Conservation (phyloP, 2,797 vertebrate species). For the Malurus leucopterus region DNA sequence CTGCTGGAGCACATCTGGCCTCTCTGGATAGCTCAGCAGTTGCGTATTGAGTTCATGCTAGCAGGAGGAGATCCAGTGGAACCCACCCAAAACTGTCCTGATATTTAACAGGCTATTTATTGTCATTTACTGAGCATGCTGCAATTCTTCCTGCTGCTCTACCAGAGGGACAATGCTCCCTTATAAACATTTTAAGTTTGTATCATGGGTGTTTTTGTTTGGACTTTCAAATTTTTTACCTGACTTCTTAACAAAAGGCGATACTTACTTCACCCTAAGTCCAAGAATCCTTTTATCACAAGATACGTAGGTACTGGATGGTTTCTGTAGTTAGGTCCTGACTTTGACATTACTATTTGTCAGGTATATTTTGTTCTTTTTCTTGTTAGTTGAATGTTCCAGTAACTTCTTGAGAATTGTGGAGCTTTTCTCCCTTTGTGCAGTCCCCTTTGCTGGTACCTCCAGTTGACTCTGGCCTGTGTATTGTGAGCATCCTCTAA, state of each 20-base stretch:
- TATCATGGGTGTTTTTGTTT: background rate
- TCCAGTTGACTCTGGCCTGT: background rate
- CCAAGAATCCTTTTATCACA: background rate
- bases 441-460: fast-evolving
- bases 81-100: background rate
- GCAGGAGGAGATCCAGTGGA: background rate
- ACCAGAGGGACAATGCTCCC: background rate
- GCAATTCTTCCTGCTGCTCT: background rate
- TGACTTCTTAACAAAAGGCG: background rate
- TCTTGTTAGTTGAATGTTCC: background rate
- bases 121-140: background rate
- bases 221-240: background rate
- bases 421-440: background rate
- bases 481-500: background rate
- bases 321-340: background rate
- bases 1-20: background rate
- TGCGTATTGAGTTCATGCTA: background rate
- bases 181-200: background rate
- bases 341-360: background rate
- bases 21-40: background rate
- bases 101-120: background rate
- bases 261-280: background rate
- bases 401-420: background rate
- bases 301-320: fast-evolving
- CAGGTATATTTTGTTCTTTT: background rate